Base-by-base conservation (phyloP, 1,140 invertebrate species). In the Kradibia gibbosae region DNA sequence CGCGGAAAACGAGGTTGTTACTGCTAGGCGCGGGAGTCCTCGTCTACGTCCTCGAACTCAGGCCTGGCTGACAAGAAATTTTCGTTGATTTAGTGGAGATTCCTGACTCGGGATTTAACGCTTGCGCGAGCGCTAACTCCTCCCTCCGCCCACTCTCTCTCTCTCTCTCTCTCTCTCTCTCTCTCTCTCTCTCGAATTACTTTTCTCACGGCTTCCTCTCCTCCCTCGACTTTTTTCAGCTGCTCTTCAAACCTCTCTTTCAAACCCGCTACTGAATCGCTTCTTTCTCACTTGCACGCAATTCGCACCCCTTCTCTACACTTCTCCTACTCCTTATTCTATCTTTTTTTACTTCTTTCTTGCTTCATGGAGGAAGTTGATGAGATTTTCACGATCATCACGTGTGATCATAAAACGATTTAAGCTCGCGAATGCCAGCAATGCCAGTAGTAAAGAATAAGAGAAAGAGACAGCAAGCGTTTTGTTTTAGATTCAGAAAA, bases 1-100 rank as follows among this genome's bases (percentile, higher is more conserved):
- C 82, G 53, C 36, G 55, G 81, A 84, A 84, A 85, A 77, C 81
- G 83, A 75, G 80, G 71, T 83, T 80, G 80, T 82, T 81, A 84
- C 55, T 22, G 76, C 50, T 57, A 53, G 73, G 13, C 39, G 39
- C 50, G 81, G 34, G 25, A 45, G 71, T 60, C 28, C 25, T 53
- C 50, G 10, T 20, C 34, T 4, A 28, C 17, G 25, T 78, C 15
- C 75, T 48, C 39, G n/a, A 48, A 60, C 39, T 39, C 22, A 8
- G 70, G 48, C 79, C 17, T 34, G 62, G 74, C 57, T 78, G 74
- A 80, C 72, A 78, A 81, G 67, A 83, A 79, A 81, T 78, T 74
- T 79, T 62, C 55, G 70, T 80, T 70, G 80, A 76, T 81, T 81
- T 81, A 81, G 73, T 45, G 72, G 34, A 36, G 42, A 74, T 65